Evolutionary conservation across 2,113 vertebrate species (phyloP).

Genomic region (Myrmecobius fasciatus): DNA sequence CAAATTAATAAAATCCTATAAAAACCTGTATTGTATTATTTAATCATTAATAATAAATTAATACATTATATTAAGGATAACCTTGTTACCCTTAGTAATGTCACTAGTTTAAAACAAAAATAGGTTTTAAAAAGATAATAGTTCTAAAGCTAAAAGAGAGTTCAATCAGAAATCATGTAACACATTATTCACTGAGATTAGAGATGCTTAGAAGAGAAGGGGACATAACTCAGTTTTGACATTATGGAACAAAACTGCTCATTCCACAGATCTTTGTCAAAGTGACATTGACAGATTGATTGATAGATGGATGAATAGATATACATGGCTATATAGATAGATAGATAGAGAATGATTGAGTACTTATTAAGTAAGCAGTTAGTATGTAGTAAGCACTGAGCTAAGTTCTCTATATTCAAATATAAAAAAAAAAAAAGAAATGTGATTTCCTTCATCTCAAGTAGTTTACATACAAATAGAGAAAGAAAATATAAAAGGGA

Average conservation of each 20-base stretch:
- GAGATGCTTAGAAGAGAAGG: background rate
- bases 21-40: too few relatives aligned
- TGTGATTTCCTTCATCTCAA: background rate
- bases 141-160: background rate
- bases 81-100: background rate
- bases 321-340: too few relatives aligned
- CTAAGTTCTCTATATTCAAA: background rate
- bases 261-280: background rate
- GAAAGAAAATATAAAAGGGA: background rate
- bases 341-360: background rate
- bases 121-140: background rate
- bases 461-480: background rate
- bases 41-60: too few relatives aligned
- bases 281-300: background rate
- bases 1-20: background rate
- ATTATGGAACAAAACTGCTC: background rate
- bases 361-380: background rate
- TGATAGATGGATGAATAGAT: too few relatives aligned
- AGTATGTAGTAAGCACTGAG: background rate
- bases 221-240: background rate
- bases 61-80: background rate
- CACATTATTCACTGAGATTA: conserved; percentile 12
- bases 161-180: background rate
- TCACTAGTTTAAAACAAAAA: background rate
- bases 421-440: background rate